phyloP scores from a whole-genome alignment of 2,888 invertebrate genomes.

The Volucella bombylans region DNA sequence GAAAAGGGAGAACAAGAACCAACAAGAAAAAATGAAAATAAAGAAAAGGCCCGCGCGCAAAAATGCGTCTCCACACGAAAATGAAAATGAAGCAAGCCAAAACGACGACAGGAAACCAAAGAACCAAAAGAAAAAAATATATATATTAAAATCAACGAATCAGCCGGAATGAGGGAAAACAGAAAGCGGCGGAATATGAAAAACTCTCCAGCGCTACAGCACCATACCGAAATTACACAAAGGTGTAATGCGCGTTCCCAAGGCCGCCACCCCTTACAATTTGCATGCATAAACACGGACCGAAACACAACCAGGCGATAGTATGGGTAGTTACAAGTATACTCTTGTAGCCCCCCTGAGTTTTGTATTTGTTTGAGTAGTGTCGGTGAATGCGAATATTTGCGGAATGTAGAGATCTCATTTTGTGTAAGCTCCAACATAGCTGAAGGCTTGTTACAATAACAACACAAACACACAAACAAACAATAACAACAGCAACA shows the following conservation, averaged over 20 bases:
- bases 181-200: conserved; percentile 51
- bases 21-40: conserved; percentile 8
- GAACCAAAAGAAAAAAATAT: conserved; percentile 9
- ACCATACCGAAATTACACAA: conserved; percentile 58
- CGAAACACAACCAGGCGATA: conserved; percentile 19
- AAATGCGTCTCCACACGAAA: too few species aligned
- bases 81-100: too few species aligned
- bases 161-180: conserved; percentile 24
- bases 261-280: conserved; percentile 59
- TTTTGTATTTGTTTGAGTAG: conserved; percentile 18
- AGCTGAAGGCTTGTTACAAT: conserved; percentile 55
- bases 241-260: conserved; percentile 67
- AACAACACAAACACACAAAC: conserved; percentile 38
- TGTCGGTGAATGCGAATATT: conserved; percentile 48
- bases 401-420: conserved; percentile 65
- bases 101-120: too few species aligned
- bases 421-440: conserved; percentile 59
- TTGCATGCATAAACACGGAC: conserved; percentile 67
- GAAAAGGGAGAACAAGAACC: not conserved
- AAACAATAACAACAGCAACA: conserved; percentile 48
- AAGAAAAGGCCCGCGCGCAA: too few species aligned
- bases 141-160: conserved; percentile 42
- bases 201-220: conserved; percentile 4
- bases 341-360: not conserved
- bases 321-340: conserved; percentile 13